These are phyloP conservation scores for Anastrepha ludens DNA, from an alignment of 1,140 invertebrate species.

Conservation along the genomic window DNA sequence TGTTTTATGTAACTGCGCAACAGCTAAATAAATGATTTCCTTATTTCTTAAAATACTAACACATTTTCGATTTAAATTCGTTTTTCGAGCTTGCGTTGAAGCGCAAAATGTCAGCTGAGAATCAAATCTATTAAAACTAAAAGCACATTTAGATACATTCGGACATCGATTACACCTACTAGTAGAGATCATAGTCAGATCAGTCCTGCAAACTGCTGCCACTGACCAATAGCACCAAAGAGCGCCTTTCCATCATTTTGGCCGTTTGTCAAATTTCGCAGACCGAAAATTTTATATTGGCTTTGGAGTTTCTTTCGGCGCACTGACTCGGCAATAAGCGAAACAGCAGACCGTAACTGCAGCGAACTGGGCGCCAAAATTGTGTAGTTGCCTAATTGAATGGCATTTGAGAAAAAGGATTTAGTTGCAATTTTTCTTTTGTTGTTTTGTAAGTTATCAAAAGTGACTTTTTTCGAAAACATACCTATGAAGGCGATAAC, in stretches of 20 bases:
- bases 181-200: background rate
- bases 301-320: slow-evolving; percentile 60
- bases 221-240: slow-evolving; percentile 60
- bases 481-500: slow-evolving; percentile 63
- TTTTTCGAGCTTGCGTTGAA: background rate
- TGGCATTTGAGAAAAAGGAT: background rate
- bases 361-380: slow-evolving; percentile 57
- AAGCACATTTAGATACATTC: too few relatives aligned
- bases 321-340: slow-evolving; percentile 66
- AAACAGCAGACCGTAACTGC: slow-evolving; percentile 61
- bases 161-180: too few relatives aligned
- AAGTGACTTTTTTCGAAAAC: background rate
- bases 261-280: slow-evolving; percentile 57
- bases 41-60: slow-evolving; percentile 7
- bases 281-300: slow-evolving; percentile 59
- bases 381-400: slow-evolving; percentile 64
- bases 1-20: slow-evolving; percentile 11
- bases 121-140: too few relatives aligned
- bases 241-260: slow-evolving; percentile 56
- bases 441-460: background rate
- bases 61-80: slow-evolving; percentile 5
- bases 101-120: too few relatives aligned
- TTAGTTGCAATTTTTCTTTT: background rate
- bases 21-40: slow-evolving; percentile 18
- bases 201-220: slow-evolving; percentile 58